Base-by-base conservation (phyloP, 2,797 vertebrate species). In the Onychomys arenicola region DNA sequence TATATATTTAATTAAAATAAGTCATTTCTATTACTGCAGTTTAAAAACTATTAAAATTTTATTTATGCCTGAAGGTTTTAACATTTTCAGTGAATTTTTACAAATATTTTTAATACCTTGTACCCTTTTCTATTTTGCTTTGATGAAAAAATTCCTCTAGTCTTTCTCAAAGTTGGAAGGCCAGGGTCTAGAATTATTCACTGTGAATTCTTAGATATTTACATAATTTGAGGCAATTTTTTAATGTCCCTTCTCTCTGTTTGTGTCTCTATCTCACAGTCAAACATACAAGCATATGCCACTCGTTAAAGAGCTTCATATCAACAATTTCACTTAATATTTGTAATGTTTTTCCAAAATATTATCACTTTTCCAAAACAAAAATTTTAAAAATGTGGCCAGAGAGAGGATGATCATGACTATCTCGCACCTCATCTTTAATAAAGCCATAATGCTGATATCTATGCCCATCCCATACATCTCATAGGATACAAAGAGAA, bases 21-120 rank as follows among this genome's bases (percentile, higher is more conserved):
- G 2, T 89, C 4, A 73, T 14, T 94, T 92, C 27, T 17, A 85
- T 52, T 93, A 43, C 1, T 55, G 0, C 5, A 78, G 14, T 85
- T 40, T 85, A 85, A 93, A 8, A 85, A 67, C 1, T 88, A 49
- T 0, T 90, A 37, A 67, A 89, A 84, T 90, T 95, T 88, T 29
- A 92, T 95, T 82, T 95, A 92, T 92, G 29, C 23, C 16, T 10
- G 92, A 80, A 85, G 5, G 1, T 91, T 91, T 96, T 29, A 81
- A 34, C 80, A 93, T 87, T 95, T 92, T 93, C 34, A 32, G 78
- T 84, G 6, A 77, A 69, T 87, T 13, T 84, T 83, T 93, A n/a
- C 6, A 84, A 37, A 19, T 69, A 49, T 81, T 80, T 86, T 69
- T 88, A 94, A 93, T 91, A 57, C 5, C 32, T 34, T 95, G 1